Conservation (phyloP, 2,797 vertebrate genomes). For the Myripristis murdjan region DNA sequence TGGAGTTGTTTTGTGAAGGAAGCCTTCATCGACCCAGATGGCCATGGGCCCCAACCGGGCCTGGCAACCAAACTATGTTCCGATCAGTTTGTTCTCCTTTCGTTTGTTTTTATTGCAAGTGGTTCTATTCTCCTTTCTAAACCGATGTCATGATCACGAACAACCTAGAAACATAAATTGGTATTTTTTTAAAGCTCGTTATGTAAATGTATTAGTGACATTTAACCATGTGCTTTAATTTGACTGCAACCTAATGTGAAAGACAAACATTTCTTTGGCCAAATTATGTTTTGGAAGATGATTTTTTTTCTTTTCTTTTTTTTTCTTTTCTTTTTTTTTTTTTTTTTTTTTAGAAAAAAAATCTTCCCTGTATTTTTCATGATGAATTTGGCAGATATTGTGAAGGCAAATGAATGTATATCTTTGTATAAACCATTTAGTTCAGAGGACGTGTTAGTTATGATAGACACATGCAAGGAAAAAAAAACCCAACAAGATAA, state of each 20-base stretch:
- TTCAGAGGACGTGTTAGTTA: conserved; percentile 95
- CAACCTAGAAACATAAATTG: conserved; percentile 37
- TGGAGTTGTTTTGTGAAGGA: conserved; percentile 59
- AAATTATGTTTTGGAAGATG: conserved; percentile 70
- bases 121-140: conserved; percentile 25
- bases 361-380: conserved; percentile 65
- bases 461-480: conserved; percentile 90
- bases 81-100: conserved; percentile 30
- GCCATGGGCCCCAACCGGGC: conserved; percentile 7
- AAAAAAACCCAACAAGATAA: conserved; percentile 87
- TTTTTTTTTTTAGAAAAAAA: conserved; percentile 77
- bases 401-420: conserved; percentile 93
- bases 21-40: conserved; percentile 58
- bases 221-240: conserved; percentile 54
- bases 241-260: conserved; percentile 72
- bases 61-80: conserved; percentile 54
- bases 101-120: conserved; percentile 31
- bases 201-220: conserved; percentile 45
- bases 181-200: conserved; percentile 32
- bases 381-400: conserved; percentile 84
- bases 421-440: conserved; percentile 94
- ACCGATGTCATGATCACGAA: conserved; percentile 20
- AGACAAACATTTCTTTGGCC: conserved; percentile 61
- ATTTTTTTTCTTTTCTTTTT: conserved; percentile 54
- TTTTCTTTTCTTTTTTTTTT: too few species aligned